phyloP scores from a whole-genome alignment of 1,140 invertebrate species.

The Vanessa atalanta region DNA sequence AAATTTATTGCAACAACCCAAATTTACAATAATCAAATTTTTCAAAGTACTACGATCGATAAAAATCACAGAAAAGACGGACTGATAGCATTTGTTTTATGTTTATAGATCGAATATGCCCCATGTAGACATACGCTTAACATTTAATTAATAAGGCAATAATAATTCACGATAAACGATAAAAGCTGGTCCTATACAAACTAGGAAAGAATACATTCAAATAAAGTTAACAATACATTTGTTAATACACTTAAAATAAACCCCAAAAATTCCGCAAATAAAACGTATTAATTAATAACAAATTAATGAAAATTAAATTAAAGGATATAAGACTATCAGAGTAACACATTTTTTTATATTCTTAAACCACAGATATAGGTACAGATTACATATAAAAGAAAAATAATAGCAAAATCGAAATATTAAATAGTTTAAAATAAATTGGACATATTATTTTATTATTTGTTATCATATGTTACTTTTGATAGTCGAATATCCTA shows the following conservation, averaged over 20 bases:
- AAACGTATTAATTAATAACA: slow-evolving; percentile 38
- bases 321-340: slow-evolving; percentile 28
- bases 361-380: background rate
- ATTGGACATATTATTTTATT: background rate
- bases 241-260: slow-evolving; percentile 62
- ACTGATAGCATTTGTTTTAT: slow-evolving; percentile 20
- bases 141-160: slow-evolving; percentile 31
- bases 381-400: background rate
- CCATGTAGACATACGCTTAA: slow-evolving; percentile 21
- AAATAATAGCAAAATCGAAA: too few species aligned
- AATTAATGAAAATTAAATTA: slow-evolving; percentile 33
- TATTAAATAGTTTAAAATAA: too few species aligned
- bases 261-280: slow-evolving; percentile 46
- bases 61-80: slow-evolving; percentile 38
- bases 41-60: slow-evolving; percentile 10
- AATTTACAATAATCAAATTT: slow-evolving; percentile 44
- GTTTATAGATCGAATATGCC: background rate
- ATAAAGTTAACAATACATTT: slow-evolving; percentile 61
- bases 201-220: slow-evolving; percentile 33
- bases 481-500: slow-evolving; percentile 16
- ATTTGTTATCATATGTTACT: background rate
- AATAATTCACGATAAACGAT: slow-evolving; percentile 29
- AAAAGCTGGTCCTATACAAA: slow-evolving; percentile 22
- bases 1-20: slow-evolving; percentile 75
- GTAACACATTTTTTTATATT: background rate